phyloP scores from a whole-genome alignment of 1,140 invertebrate species.

The Bombus haemorrhoidalis region DNA sequence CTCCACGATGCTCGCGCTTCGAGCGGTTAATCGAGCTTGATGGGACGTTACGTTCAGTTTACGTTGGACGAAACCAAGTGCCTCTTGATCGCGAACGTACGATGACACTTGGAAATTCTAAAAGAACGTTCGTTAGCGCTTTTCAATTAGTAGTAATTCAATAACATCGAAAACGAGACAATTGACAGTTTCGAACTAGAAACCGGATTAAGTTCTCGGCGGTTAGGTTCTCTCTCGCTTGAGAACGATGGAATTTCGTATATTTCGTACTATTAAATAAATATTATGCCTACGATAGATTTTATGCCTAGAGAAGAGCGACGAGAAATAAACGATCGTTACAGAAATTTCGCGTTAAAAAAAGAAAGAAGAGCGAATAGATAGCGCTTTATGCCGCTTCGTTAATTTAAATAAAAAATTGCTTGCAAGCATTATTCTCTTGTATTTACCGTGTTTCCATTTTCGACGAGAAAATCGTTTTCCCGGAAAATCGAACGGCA shows the following conservation, averaged over 20 bases:
- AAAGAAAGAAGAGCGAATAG: neutral
- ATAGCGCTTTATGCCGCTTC: neutral
- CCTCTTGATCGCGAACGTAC: too few relatives aligned
- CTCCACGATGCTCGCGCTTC: neutral
- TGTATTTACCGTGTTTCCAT: neutral
- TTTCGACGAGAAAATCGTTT: constrained; percentile 14
- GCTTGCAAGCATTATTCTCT: neutral
- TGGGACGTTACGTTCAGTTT: neutral
- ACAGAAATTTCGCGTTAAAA: neutral
- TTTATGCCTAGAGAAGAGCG: neutral
- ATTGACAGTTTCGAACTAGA: neutral
- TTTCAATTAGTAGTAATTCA: neutral
- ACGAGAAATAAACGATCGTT: neutral
- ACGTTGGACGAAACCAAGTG: neutral
- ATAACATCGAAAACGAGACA: neutral
- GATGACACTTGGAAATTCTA: neutral
- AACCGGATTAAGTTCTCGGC: neutral
- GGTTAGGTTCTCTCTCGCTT: neutral
- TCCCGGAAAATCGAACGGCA: constrained; percentile 31
- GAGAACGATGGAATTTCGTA: neutral
- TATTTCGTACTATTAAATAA: neutral
- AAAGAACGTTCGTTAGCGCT: neutral
- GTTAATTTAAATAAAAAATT: constrained; percentile 3
- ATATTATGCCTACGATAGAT: too few relatives aligned
- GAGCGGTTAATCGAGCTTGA: neutral